Conservation (phyloP, 2,113 vertebrate species). For the Eleginops maclovinus region DNA sequence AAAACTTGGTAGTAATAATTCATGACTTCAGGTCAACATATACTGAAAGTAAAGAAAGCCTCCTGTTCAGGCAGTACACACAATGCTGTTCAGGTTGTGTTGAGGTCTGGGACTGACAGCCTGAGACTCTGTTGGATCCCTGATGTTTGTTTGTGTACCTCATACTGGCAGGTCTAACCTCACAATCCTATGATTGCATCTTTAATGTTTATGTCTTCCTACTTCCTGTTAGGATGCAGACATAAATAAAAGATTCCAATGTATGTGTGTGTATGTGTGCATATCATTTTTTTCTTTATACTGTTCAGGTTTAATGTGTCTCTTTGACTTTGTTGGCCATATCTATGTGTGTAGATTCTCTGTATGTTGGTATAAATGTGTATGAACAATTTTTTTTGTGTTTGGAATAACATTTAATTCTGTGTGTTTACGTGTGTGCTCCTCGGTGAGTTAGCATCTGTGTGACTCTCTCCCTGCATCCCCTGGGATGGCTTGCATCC, state of each 20-base stretch:
- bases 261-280: conserved; percentile 39
- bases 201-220: conserved; percentile 75
- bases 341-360: background rate
- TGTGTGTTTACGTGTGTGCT: conserved; percentile 44
- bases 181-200: conserved; percentile 69
- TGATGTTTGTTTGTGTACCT: conserved; percentile 68
- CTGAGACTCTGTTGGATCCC: conserved; percentile 12
- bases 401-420: conserved; percentile 41
- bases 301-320: background rate
- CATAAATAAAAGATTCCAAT: conserved; percentile 75
- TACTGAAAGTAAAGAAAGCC: background rate
- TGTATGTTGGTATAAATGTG: conserved; percentile 11
- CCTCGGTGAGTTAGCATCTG: conserved; percentile 67
- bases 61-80: background rate
- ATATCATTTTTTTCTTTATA: background rate
- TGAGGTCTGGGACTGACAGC: conserved; percentile 5
- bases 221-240: conserved; percentile 77
- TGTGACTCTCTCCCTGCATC: conserved; percentile 71
- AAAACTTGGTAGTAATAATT: too few relatives aligned
- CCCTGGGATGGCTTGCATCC: conserved; percentile 70
- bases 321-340: conserved; percentile 9
- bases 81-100: background rate
- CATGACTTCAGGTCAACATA: too few relatives aligned
- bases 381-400: conserved; percentile 16
- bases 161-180: conserved; percentile 47